A percentile compares a stretch with the other conserved stretches of the same genome.
Evolutionary conservation across 64 coral and sea anemone genomes (phyloP).

Genomic region (Actinia equina): DNA sequence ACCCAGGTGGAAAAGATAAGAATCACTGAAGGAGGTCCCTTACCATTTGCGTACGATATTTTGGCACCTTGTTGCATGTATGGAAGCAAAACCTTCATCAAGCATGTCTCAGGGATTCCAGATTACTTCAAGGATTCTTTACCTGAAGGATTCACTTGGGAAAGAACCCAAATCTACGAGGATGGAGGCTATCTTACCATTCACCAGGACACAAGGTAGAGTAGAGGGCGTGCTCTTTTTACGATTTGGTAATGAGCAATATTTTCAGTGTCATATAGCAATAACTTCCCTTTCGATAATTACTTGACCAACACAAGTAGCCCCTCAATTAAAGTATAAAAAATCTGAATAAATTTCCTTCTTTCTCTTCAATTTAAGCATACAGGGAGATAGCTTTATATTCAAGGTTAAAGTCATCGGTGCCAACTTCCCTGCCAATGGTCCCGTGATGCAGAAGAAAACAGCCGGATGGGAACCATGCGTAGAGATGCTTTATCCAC

Average conservation of each 20-base stretch:
- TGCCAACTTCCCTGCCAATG: slow-evolving; percentile 11
- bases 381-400: not conserved
- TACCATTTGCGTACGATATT: no score
- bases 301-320: no score
- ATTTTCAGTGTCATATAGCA: no score
- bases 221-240: no score
- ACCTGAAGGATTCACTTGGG: not conserved
- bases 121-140: not conserved
- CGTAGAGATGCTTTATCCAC: slow-evolving; percentile 18
- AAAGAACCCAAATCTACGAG: not conserved
- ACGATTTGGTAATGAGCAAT: no score
- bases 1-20: no score
- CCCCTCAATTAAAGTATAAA: no score
- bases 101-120: not conserved
- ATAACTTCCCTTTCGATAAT: no score
- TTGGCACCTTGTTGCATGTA: no score
- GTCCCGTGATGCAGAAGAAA: slow-evolving; percentile 40
- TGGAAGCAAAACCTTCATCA: not conserved
- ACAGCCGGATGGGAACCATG: slow-evolving; percentile 21
- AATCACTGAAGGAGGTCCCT: no score
- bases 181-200: not conserved
- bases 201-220: not conserved
- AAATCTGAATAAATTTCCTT: no score
- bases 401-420: not conserved
- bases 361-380: not conserved